Evolutionary conservation across 1,140 invertebrate species (phyloP).

Genomic region (Penaeus vannamei): DNA sequence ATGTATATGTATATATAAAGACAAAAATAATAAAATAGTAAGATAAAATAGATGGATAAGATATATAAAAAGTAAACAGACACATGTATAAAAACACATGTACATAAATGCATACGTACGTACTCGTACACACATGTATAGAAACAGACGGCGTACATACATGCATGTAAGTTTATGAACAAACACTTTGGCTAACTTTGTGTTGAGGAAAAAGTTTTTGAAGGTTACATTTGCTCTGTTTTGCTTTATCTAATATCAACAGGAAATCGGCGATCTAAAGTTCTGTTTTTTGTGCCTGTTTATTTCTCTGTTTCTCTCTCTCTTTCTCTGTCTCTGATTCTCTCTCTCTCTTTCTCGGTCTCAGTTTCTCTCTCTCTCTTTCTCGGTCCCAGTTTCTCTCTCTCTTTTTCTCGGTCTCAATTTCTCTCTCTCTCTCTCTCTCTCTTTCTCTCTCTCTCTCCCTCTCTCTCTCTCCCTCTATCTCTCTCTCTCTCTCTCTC

Average conservation of each 20-base stretch:
- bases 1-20: too few species aligned
- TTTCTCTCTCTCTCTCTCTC: too few species aligned
- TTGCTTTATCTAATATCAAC: too few species aligned
- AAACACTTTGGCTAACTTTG: too few species aligned
- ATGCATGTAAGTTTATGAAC: too few species aligned
- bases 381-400: neutral
- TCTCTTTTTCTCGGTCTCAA: neutral
- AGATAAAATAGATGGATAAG: neutral
- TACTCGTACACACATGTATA: constrained; percentile 8
- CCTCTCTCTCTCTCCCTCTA: too few species aligned
- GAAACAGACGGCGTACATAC: constrained; percentile 2
- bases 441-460: too few species aligned
- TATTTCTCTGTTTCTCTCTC: constrained; percentile 26
- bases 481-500: too few species aligned
- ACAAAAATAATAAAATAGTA: neutral
- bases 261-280: neutral
- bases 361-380: neutral
- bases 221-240: too few species aligned
- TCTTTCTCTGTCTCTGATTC: constrained; percentile 28
- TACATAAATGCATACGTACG: constrained; percentile 18
- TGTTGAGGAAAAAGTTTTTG: too few species aligned
- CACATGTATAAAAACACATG: neutral
- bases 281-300: neutral
- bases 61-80: neutral
- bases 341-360: constrained; percentile 23